These are phyloP conservation scores for Antheraea mylitta DNA, from an alignment of 1,140 invertebrate genomes.

Conservation along the genomic window DNA sequence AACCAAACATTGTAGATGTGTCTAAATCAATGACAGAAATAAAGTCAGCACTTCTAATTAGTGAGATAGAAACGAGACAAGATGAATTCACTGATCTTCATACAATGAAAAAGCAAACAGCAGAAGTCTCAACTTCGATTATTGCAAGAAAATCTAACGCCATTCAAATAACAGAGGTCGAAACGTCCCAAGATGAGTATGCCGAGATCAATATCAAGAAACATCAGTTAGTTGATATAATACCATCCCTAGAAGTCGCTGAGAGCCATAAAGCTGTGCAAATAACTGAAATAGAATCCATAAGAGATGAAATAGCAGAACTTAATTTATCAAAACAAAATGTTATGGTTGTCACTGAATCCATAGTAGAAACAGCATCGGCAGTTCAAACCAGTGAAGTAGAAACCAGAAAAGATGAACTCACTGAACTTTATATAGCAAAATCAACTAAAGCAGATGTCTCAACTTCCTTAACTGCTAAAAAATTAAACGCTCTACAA, in stretches of 20 bases:
- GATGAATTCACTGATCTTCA: background rate
- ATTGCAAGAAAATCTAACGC: background rate
- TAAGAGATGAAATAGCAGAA: slow-evolving; percentile 6
- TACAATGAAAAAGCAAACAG: slow-evolving; percentile 1
- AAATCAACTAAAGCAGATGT: background rate
- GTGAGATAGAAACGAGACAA: background rate
- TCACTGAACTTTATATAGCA: background rate
- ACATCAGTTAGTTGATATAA: background rate
- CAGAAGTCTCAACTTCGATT: background rate
- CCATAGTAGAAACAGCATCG: background rate
- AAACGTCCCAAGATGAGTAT: background rate
- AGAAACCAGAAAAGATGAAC: slow-evolving; percentile 5
- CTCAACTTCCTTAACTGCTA: background rate
- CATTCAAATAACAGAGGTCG: background rate
- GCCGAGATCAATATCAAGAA: background rate
- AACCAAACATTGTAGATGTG: background rate
- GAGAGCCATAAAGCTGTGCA: background rate
- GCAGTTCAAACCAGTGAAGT: background rate
- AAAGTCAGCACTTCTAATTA: background rate
- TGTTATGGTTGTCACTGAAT: background rate
- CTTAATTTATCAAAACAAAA: background rate
- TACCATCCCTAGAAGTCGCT: background rate
- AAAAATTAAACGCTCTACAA: background rate
- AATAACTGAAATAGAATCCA: slow-evolving; percentile 16
- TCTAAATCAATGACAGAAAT: background rate